Conservation (phyloP, 1,140 invertebrate genomes). For the Sinonovacula constricta region DNA sequence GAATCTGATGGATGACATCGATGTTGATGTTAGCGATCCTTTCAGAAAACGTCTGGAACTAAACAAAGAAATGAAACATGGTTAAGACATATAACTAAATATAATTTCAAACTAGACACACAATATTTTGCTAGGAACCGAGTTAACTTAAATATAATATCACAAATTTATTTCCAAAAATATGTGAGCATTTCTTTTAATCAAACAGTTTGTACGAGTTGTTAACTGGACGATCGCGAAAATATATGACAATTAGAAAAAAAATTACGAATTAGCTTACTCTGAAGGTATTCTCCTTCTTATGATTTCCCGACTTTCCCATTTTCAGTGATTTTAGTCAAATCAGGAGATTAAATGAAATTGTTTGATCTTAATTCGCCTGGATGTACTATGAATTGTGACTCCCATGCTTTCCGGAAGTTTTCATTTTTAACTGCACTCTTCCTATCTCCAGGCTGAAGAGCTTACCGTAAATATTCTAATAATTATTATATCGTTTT, state of each 20-base stretch:
- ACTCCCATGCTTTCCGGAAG: conserved; percentile 54
- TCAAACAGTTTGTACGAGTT: too few relatives aligned
- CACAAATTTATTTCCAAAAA: too few relatives aligned
- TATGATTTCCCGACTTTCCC: conserved; percentile 86
- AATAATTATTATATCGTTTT: too few relatives aligned
- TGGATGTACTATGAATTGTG: too few relatives aligned
- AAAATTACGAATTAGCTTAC: conserved; percentile 79
- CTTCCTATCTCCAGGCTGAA: background rate
- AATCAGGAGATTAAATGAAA: too few relatives aligned
- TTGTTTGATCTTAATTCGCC: too few relatives aligned
- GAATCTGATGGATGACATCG: conserved; percentile 87
- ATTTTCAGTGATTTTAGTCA: too few relatives aligned
- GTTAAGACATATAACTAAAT: too few relatives aligned
- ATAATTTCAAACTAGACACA: too few relatives aligned
- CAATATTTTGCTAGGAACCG: too few relatives aligned
- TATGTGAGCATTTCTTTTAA: too few relatives aligned
- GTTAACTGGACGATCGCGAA: conserved; percentile 43
- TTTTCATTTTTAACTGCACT: conserved; percentile 13
- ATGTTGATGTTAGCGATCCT: conserved; percentile 90
- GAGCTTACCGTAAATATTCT: conserved; percentile 2
- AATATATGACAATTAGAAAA: conserved; percentile 28
- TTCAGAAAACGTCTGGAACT: conserved; percentile 93
- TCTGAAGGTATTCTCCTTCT: conserved; percentile 89
- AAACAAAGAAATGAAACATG: conserved; percentile 75
- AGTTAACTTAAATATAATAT: too few relatives aligned